Conservation (phyloP, 2,113 vertebrate species). For the Phainopepla nitens region DNA sequence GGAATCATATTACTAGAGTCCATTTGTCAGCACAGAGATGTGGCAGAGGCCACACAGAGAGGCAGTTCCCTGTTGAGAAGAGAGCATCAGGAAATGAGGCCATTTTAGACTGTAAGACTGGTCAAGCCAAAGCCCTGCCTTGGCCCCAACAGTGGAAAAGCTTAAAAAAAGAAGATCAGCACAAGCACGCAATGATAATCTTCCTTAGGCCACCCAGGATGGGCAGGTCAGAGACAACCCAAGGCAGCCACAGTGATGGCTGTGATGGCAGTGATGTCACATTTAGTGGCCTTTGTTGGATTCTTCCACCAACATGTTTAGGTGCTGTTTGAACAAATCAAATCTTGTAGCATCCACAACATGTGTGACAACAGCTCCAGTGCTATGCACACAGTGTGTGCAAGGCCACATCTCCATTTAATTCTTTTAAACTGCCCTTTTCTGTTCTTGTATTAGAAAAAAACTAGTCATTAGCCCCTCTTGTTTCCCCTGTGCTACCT, state of each 20-base stretch:
- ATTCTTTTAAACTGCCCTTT: neutral
- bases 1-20: neutral
- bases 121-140: neutral
- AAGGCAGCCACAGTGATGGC: neutral
- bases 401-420: neutral
- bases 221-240: neutral
- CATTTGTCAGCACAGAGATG: neutral
- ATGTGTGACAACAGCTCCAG: neutral
- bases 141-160: neutral
- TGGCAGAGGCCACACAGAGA: neutral
- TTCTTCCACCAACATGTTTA: accelerated
- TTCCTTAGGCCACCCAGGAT: neutral
- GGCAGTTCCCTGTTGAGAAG: neutral
- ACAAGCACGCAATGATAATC: accelerated
- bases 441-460: neutral
- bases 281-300: neutral
- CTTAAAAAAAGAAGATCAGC: neutral
- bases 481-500: neutral
- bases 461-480: neutral
- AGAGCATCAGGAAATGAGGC: neutral
- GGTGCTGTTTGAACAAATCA: neutral
- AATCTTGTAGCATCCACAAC: neutral
- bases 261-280: neutral
- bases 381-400: neutral
- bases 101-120: neutral